A percentile compares a stretch with the other conserved stretches of the same genome.
Evolutionary conservation across 2,888 invertebrate species (phyloP).

Genomic region (Microctonus aethiopoides): DNA sequence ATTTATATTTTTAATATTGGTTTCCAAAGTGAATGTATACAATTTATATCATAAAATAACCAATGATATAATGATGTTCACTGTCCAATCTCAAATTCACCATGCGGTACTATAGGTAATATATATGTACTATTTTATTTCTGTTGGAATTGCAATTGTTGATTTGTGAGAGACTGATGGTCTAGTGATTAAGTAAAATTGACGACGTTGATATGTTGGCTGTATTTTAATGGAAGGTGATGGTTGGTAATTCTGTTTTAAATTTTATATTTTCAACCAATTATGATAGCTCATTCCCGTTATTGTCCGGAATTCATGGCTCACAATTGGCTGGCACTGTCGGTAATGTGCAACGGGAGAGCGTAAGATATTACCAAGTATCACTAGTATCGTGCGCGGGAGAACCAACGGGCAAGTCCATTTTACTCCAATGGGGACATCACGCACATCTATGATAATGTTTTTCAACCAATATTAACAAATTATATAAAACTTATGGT

Average conservation of each 20-base stretch:
- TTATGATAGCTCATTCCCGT: conserved; percentile 21
- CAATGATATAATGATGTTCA: no score
- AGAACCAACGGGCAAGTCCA: conserved; percentile 37
- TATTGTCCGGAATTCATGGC: conserved; percentile 35
- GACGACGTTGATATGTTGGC: no score
- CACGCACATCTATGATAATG: conserved; percentile 10
- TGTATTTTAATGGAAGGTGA: no score
- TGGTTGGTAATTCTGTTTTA: conserved; percentile 1
- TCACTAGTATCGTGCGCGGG: conserved; percentile 25
- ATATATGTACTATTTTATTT: no score
- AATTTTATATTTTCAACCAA: conserved; percentile 32
- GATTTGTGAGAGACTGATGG: no score
- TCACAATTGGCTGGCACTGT: conserved; percentile 34
- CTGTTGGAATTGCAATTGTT: neutral
- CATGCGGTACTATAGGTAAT: neutral
- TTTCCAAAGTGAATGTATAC: neutral
- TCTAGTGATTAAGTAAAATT: no score
- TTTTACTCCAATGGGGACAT: conserved; percentile 34
- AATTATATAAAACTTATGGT: neutral
- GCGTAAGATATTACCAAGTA: no score
- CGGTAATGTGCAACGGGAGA: conserved; percentile 26
- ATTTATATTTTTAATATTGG: neutral
- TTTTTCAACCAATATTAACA: neutral
- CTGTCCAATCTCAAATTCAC: neutral
- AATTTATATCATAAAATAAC: no score